phyloP scores from a whole-genome alignment of 2,888 invertebrate species.

The Luperina nickerlii region DNA sequence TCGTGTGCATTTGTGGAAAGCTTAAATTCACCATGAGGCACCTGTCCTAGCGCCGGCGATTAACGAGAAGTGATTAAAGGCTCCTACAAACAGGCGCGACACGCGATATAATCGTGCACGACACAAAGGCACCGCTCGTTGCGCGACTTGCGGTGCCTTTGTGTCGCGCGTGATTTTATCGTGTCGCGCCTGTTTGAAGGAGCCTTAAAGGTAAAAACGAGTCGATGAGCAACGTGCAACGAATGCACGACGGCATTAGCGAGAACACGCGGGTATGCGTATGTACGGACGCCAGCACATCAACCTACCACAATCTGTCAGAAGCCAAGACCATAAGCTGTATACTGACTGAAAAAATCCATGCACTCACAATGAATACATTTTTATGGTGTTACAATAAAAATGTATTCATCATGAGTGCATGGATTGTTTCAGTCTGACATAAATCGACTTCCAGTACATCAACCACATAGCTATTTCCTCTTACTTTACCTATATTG shows the following conservation, averaged over 20 bases:
- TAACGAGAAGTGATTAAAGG: neutral
- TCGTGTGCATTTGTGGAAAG: constrained; percentile 16
- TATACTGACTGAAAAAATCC: constrained; percentile 14
- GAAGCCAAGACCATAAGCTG: neutral
- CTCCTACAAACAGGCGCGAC: too few species aligned
- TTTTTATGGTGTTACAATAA: constrained; percentile 18
- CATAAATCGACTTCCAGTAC: constrained; percentile 16
- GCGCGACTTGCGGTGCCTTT: too few species aligned
- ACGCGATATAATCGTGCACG: too few species aligned
- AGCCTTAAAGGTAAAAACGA: neutral
- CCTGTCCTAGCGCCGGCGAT: neutral
- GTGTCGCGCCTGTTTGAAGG: too few species aligned
- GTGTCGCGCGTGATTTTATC: too few species aligned
- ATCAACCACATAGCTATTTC: constrained; percentile 24
- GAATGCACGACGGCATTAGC: neutral
- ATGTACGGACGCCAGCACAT: too few species aligned
- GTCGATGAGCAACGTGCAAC: too few species aligned
- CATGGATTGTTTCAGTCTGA: constrained; percentile 13
- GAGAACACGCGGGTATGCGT: neutral
- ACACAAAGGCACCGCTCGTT: too few species aligned
- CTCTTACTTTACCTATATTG: constrained; percentile 26
- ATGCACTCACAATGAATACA: neutral
- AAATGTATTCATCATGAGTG: constrained; percentile 2
- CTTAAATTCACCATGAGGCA: neutral
- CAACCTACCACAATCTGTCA: too few species aligned